These are phyloP conservation scores for Tuberolachnus salignus DNA, from an alignment of 2,888 invertebrate species.

Conservation along the genomic window DNA sequence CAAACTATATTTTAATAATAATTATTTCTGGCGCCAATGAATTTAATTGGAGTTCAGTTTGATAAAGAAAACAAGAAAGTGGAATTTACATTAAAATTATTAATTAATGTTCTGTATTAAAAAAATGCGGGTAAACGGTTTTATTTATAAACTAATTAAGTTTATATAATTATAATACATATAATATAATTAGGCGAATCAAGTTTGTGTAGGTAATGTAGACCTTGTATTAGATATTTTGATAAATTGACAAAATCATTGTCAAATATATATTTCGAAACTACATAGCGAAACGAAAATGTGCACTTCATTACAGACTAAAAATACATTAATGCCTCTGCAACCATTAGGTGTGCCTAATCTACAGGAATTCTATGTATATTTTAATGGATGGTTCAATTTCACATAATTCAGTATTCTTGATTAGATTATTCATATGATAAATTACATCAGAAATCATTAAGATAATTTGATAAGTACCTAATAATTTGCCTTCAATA, in stretches of 20 bases:
- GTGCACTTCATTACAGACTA: too few relatives aligned
- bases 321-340: not conserved
- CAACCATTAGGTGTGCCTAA: not conserved
- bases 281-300: not conserved
- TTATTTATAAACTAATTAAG: not conserved
- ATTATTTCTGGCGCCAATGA: not conserved
- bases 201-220: not conserved
- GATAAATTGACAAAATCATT: not conserved
- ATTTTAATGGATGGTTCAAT: not conserved
- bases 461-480: not conserved
- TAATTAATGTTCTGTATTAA: not conserved
- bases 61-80: not conserved
- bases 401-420: not conserved
- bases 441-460: not conserved
- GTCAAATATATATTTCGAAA: not conserved
- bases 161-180: not conserved
- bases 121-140: too few relatives aligned
- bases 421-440: constrained; percentile 1
- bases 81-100: not conserved
- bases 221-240: not conserved
- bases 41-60: not conserved
- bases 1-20: constrained; percentile 9
- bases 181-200: not conserved
- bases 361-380: not conserved
- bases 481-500: not conserved